Conservation (phyloP, 2,797 vertebrate genomes). For the Sebastes baramenuke region DNA sequence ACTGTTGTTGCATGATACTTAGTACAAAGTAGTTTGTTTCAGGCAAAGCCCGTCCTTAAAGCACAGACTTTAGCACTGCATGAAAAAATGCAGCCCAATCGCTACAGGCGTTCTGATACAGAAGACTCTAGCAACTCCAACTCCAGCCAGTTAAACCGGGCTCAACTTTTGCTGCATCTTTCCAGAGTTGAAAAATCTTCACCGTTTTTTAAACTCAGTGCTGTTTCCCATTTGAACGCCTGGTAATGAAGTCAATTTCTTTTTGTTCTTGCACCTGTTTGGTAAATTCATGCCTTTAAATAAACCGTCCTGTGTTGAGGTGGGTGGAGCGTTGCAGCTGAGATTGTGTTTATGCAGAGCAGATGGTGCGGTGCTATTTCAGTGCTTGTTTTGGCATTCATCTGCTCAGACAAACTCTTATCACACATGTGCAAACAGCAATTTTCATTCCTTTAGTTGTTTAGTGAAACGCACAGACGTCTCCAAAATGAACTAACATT, state of each 20-base stretch:
- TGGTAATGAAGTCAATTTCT: not conserved
- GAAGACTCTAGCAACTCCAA: too few relatives aligned
- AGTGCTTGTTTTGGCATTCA: not conserved
- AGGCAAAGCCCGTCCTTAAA: too few relatives aligned
- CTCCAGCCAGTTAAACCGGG: too few relatives aligned
- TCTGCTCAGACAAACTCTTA: not conserved
- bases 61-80: too few relatives aligned
- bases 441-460: not conserved
- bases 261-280: not conserved
- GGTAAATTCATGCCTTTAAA: not conserved
- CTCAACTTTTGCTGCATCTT: too few relatives aligned
- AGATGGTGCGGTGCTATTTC: not conserved
- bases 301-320: not conserved
- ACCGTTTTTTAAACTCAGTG: not conserved
- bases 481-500: not conserved
- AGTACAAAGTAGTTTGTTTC: too few relatives aligned
- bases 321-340: not conserved
- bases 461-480: not conserved
- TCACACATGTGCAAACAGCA: not conserved
- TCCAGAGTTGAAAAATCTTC: too few relatives aligned
- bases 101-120: too few relatives aligned
- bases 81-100: too few relatives aligned
- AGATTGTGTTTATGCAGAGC: not conserved
- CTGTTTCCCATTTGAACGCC: too few relatives aligned
- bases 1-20: too few relatives aligned